Base-by-base conservation (phyloP, 2,888 invertebrate species). In the Lissocephala sabroskyi region DNA sequence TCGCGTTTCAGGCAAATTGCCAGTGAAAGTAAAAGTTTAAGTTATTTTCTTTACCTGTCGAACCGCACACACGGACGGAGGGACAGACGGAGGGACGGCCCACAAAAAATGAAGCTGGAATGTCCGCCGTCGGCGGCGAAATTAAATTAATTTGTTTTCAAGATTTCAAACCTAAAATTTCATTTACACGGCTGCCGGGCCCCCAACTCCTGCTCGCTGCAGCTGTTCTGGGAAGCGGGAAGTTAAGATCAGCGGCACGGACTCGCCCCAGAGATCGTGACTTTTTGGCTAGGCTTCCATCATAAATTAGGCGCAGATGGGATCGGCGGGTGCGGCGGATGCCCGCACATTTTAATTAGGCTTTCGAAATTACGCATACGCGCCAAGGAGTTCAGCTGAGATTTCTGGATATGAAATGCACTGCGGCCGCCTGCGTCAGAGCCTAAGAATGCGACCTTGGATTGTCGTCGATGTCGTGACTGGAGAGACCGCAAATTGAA, bases 1-100 rank as follows among this genome's bases (percentile, higher is more conserved):
- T 37, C 32, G 16, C 52, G 45, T 58, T n/a, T 51, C 51, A 60
- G 60, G 61, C 71, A 74, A 80, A 78, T 79, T 79, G 79, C 61
- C 63, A 80, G 79, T 79, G 79, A 80, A 80, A 80, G 81, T 81
- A 75, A 81, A 73, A 77, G 78, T 57, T 76, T 45, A 74, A 65
- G 44, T 49, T 59, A 65, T 65, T 74, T 70, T 55, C 9, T 18
- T 59, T 49, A 62, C 57, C 74, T 70, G 65, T 75, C 68, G 76
- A 71, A 64, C 67, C n/a, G 48, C 51, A 41, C 26, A 40, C 7
- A 61, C 64, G 47, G 50, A 41, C 26, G 32, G 26, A 49, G 48
- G 36, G 44, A 39, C 33, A 56, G 9, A 39, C 17, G 3, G 29
- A 29, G n/a, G 3, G 30, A 41, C 47, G 51, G n/a, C n/a, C n/a